Evolutionary conservation across 2,888 invertebrate species (phyloP), one percentile per base, ranked within the genome.

Genomic region (Hoplodrina blanda): DNA sequence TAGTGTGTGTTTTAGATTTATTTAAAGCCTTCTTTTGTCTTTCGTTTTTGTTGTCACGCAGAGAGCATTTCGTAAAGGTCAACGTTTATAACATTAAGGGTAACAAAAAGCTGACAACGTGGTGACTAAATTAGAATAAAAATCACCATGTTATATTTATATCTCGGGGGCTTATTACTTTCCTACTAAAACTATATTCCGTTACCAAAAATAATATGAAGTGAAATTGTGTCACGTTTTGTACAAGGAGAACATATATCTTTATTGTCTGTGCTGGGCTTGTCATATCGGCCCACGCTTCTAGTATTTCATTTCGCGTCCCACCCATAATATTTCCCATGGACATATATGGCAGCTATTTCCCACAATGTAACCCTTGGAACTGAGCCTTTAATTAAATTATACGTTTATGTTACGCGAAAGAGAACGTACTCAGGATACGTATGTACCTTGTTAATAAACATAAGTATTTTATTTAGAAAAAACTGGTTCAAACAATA

Each of bases 251-350:
- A 20, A 68, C 19, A 52, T 71, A 33, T 63, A 46, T 67, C 54
- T 69, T 62, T 30, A 76, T 60, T 69, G 71, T 65, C 59, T 79
- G 64, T 75, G 61, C 60, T 20, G 17, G 64, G 46, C 30, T 44
- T 75, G 62, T 76, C 61, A 71, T 72, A 37, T 52, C 77, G 20
- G 46, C 79, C 81, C 66, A 80, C 81, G 61, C 63, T 73, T 8
- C 53, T 57, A 46, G 68, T 75, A 57, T 75, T 75, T 75, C 50
- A 66, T 75, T 75, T 69, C 50, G 60, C 60, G 30, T 60, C 15
- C 44, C 19, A 33, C 25, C 41, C 46, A 63, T 62, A 55, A 56
- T 33, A 62, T 65, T 64, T 62, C 25, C 55, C 59, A 55, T 67
- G 67, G 33, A 57, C 55, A 67, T 59, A 67, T 55, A 64, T 68